phyloP scores from a whole-genome alignment of 2,113 vertebrate genomes.

The Lampris megalopsis region DNA sequence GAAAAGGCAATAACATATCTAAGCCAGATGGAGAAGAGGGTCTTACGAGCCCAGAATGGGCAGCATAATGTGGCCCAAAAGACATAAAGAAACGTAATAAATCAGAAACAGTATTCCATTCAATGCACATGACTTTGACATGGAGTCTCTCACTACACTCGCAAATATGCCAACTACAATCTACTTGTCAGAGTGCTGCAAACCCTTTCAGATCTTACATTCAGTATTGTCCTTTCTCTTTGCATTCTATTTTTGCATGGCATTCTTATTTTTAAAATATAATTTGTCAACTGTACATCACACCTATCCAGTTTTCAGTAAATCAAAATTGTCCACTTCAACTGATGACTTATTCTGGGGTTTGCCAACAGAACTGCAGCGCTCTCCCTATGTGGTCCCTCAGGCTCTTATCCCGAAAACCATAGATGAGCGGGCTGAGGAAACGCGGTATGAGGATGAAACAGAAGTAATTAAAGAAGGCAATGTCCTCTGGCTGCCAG shows the following conservation, averaged over 20 bases:
- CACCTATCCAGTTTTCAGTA: background rate
- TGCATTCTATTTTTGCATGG: background rate
- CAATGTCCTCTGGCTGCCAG: slow-evolving; percentile 53
- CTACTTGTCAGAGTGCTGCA: background rate
- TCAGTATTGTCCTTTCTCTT: too few species aligned
- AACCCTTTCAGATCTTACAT: background rate
- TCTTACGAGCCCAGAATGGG: too few species aligned
- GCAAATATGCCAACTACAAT: background rate
- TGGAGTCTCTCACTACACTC: too few species aligned
- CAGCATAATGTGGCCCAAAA: background rate
- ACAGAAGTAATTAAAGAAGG: slow-evolving; percentile 76
- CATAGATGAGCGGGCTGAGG: slow-evolving; percentile 82
- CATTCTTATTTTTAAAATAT: background rate
- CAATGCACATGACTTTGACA: too few species aligned
- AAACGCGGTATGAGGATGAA: slow-evolving; percentile 78
- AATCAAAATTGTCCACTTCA: background rate
- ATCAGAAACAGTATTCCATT: background rate
- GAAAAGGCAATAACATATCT: background rate
- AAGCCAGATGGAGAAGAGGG: background rate
- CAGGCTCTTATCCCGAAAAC: slow-evolving; percentile 77
- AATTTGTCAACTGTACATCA: background rate
- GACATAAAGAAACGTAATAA: background rate
- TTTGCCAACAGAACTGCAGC: slow-evolving; percentile 42
- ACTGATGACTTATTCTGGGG: background rate
- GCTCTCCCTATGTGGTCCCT: slow-evolving; percentile 55